Percentiles rank a stretch among this genome's conserved stretches.
Evolutionary conservation across 2,888 invertebrate genomes (phyloP).

Genomic region (Tupiocoris notatus): DNA sequence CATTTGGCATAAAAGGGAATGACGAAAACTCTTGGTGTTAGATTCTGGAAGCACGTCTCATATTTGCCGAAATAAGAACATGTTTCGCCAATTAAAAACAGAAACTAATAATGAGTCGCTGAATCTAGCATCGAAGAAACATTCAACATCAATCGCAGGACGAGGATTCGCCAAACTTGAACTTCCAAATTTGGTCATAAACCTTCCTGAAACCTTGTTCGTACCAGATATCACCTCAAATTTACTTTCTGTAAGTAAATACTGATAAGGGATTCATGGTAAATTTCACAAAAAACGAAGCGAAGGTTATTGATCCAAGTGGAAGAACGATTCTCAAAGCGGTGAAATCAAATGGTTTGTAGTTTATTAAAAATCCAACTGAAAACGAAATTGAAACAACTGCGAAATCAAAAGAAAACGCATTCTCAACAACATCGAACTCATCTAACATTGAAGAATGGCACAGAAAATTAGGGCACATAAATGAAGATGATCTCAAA

Average conservation of each 20-base stretch:
- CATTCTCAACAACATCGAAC: slow-evolving; percentile 4
- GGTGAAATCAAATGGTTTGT: not conserved
- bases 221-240: slow-evolving; percentile 27
- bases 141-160: slow-evolving; percentile 9
- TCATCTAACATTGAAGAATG: slow-evolving; percentile 27
- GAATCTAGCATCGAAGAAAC: slow-evolving; percentile 19
- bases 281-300: slow-evolving; percentile 11
- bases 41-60: slow-evolving; percentile 35
- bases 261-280: slow-evolving; percentile 27
- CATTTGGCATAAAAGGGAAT: not conserved
- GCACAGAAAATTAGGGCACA: slow-evolving; percentile 2
- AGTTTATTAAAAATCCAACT: too few relatives aligned
- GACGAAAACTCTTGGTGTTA: slow-evolving; percentile 4
- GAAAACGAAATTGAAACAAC: too few relatives aligned
- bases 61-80: slow-evolving; percentile 14
- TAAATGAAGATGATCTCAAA: slow-evolving; percentile 20
- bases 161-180: slow-evolving; percentile 10
- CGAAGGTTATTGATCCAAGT: not conserved
- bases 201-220: slow-evolving; percentile 18
- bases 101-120: not conserved
- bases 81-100: not conserved
- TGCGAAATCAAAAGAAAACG: not conserved
- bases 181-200: not conserved
- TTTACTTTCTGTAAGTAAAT: slow-evolving; percentile 29
- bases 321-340: not conserved